Percentiles rank a stretch among this genome's conserved stretches.
Evolutionary conservation across 2,113 vertebrate genomes (phyloP).

Genomic region (Crotalus viridis): DNA sequence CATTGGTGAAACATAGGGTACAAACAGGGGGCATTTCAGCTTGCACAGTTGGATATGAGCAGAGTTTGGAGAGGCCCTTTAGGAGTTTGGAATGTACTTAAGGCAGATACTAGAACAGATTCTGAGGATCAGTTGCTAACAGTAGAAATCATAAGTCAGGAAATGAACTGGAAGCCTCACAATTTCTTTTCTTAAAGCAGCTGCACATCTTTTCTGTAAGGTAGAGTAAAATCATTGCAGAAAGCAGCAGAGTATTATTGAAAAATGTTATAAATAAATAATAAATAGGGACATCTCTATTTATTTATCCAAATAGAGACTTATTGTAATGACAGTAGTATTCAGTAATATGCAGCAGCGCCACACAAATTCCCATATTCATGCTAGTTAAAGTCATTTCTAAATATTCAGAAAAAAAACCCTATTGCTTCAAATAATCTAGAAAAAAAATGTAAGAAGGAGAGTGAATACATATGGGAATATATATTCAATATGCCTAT

Average conservation of each 20-base stretch:
- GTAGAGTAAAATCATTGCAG: background rate
- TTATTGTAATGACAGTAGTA: background rate
- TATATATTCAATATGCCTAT: background rate
- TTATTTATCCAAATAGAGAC: background rate
- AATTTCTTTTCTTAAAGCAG: background rate
- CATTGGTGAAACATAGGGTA: background rate
- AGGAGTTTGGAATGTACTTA: constrained; percentile 4
- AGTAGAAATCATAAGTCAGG: background rate
- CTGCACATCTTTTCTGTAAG: background rate
- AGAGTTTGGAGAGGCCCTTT: background rate
- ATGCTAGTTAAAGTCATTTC: background rate
- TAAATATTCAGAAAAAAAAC: background rate
- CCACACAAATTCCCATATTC: background rate
- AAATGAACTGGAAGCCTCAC: background rate
- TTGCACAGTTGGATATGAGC: background rate
- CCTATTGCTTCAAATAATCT: background rate
- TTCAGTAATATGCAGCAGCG: background rate
- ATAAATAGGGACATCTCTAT: background rate
- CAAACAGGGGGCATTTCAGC: background rate
- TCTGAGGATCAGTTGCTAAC: background rate
- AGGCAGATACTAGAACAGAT: background rate
- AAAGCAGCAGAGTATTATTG: background rate
- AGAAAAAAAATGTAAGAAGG: background rate
- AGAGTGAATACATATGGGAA: background rate
- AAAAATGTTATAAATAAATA: background rate